These are phyloP conservation scores for Drosophila rubida DNA, from an alignment of 2,888 invertebrate species.

Conservation along the genomic window DNA sequence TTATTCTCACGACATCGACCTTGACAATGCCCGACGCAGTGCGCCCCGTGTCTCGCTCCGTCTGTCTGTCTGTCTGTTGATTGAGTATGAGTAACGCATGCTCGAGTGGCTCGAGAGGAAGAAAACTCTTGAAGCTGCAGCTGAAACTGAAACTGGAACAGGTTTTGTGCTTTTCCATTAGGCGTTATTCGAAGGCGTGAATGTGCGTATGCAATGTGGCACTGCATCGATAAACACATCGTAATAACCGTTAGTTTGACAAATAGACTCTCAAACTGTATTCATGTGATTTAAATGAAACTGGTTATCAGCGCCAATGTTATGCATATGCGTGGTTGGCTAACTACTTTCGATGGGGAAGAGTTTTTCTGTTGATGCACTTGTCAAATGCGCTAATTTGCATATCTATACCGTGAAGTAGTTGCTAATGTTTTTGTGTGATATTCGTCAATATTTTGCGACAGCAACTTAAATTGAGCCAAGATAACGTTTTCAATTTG, in stretches of 20 bases:
- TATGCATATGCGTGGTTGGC: conserved; percentile 27
- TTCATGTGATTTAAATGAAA: conserved; percentile 36
- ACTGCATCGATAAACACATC: conserved; percentile 7
- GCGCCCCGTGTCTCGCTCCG: conserved; percentile 1
- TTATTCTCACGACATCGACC: conserved; percentile 69
- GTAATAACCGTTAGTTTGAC: conserved; percentile 46
- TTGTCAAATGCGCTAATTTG: conserved; percentile 37
- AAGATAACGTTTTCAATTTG: conserved; percentile 7
- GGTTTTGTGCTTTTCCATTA: conserved; percentile 61
- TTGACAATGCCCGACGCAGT: conserved; percentile 65
- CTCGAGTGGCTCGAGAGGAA: conserved; percentile 54
- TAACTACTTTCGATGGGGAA: conserved; percentile 59
- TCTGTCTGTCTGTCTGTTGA: background rate
- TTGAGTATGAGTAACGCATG: conserved; percentile 43
- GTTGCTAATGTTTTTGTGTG: background rate
- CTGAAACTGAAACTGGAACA: conserved; percentile 36
- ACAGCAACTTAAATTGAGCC: conserved; percentile 6
- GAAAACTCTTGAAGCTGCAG: conserved; percentile 60
- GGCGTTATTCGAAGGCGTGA: conserved; percentile 61
- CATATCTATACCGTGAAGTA: conserved; percentile 3
- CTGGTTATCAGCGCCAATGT: conserved; percentile 18
- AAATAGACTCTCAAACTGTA: conserved; percentile 39
- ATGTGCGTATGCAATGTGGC: conserved; percentile 65
- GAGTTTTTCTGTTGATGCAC: conserved; percentile 42
- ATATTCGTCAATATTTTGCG: conserved; percentile 4